Evolutionary conservation across 2,113 vertebrate species (phyloP), one percentile per base, ranked within the genome.

Genomic region (Zosterops lateralis): DNA sequence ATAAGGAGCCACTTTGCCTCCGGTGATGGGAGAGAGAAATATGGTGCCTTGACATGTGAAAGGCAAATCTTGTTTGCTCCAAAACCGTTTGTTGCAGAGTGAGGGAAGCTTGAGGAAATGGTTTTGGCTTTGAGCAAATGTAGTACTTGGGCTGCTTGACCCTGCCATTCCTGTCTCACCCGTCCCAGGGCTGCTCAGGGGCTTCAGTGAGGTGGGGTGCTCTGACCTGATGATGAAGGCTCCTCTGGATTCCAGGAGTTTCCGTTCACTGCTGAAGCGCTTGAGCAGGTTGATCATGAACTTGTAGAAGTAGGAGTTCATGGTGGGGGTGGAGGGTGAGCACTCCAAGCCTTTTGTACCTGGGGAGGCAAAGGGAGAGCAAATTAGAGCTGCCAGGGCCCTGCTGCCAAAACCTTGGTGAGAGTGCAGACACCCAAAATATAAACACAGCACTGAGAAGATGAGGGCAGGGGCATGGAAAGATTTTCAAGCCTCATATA

Each of bases 281-380:
- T 98, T 99, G 90, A 99, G 98, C 58, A 99, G 97, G 97, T 99
- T 99, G 97, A 99, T 99, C 99, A 99, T 99, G 97, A 99, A 99
- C 97, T 99, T 99, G 95, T 99, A 99, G 93, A 99, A 99, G 95
- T 99, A 99, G 32, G 99, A 99, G 96, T 99, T 99, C 99, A 99
- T 99, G 93, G 99, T 99, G n/a, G 99, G 99, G 21, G 99, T 99
- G 16, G 99, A 99, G 32, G 99, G 99, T 5, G 99, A 99, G 29
- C 97, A 98, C 84, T 99, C 99, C 38, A 97, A 83, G 61, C 97
- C 97, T 94, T 98, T 99, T n/a, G 96, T 64, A 89, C 96, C 98
- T 98, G 97, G 15, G 91, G 50, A 87, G 47, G 65, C 44, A 76
- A 93, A 7, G 9, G 53, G 28, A 93, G 31, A 84, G 38, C 8